A percentile compares a stretch with the other conserved stretches of the same genome.
Conservation (phyloP, 92 coral and sea anemone species). For the Parazoanthus darwini region DNA sequence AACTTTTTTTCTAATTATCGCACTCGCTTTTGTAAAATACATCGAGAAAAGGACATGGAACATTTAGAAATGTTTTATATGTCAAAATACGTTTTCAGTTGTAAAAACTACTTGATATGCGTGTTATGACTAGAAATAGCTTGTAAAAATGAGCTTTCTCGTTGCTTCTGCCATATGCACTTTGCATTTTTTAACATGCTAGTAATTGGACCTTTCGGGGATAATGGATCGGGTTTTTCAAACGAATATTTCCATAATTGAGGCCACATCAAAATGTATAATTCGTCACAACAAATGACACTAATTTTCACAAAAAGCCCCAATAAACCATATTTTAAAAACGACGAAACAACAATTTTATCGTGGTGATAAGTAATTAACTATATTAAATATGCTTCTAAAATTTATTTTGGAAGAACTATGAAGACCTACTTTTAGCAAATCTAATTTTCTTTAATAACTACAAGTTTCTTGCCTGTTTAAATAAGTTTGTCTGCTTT, state of each 20-base stretch:
- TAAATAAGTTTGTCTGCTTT: background rate
- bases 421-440: background rate
- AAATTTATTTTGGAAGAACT: background rate
- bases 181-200: background rate
- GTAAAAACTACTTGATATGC: background rate
- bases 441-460: background rate
- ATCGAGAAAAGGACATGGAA: conserved; percentile 6
- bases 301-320: background rate
- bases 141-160: background rate
- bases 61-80: background rate
- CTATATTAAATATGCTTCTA: background rate
- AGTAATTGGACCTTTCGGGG: background rate
- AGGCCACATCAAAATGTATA: background rate
- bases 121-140: background rate
- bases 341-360: background rate
- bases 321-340: background rate
- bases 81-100: background rate
- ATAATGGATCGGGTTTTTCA: background rate
- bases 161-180: background rate
- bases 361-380: background rate
- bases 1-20: background rate
- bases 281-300: background rate
- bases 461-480: background rate
- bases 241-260: background rate
- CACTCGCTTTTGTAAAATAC: background rate